phyloP scores from a whole-genome alignment of 53 echinoderm and acorn worm species.

The Paelopatides confundens region DNA sequence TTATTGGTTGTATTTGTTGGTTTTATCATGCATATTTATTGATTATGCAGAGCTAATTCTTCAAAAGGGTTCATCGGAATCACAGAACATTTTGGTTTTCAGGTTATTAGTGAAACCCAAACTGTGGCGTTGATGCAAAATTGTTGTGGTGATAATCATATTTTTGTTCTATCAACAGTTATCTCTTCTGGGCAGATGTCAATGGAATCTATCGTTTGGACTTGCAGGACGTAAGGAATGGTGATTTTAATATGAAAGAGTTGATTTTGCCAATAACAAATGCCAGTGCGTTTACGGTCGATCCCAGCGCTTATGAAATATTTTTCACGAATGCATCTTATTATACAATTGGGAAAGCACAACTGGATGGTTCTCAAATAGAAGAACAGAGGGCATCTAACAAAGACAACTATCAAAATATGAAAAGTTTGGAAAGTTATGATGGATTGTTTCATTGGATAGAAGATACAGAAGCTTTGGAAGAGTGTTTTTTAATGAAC shows the following conservation, averaged over 20 bases:
- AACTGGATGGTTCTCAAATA: conserved; percentile 71
- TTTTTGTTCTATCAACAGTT: conserved; percentile 58
- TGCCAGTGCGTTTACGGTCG: conserved; percentile 56
- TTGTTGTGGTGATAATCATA: background rate
- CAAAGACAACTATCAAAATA: conserved; percentile 48
- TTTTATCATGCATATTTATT: too few relatives aligned
- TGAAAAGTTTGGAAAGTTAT: conserved; percentile 71
- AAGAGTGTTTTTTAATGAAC: background rate
- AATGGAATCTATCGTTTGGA: conserved; percentile 74
- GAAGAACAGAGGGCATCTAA: background rate
- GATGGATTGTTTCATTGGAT: conserved; percentile 74
- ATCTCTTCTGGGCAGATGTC: conserved; percentile 85
- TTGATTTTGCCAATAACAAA: conserved; percentile 49
- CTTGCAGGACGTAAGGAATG: conserved; percentile 38
- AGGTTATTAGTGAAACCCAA: too few relatives aligned
- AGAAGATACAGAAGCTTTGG: background rate
- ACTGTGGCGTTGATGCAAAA: too few relatives aligned
- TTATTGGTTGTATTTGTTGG: too few relatives aligned
- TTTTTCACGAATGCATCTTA: conserved; percentile 65
- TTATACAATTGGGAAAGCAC: conserved; percentile 61
- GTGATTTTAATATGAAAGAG: conserved; percentile 20
- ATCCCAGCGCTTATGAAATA: conserved; percentile 57
- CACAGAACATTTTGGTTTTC: too few relatives aligned
- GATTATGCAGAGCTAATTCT: too few relatives aligned
- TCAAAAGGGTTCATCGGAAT: too few relatives aligned